phyloP scores from a whole-genome alignment of 2,888 invertebrate species.

The Meliscaeva auricollis region DNA sequence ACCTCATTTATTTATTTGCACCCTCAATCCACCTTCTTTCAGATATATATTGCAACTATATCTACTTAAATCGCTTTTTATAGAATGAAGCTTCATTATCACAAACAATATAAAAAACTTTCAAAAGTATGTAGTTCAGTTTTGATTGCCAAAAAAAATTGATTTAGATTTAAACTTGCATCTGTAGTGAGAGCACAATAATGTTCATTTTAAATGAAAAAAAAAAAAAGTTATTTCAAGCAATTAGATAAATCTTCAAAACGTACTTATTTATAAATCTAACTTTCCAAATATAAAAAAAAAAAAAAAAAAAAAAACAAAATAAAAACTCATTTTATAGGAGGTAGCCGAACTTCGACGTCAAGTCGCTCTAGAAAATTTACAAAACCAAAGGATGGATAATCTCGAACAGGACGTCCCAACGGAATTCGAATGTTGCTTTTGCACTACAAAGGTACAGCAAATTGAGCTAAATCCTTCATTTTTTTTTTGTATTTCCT shows the following conservation, averaged over 20 bases:
- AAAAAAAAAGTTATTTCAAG: slow-evolving; percentile 24
- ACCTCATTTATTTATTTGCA: slow-evolving; percentile 5
- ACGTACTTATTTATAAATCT: not conserved
- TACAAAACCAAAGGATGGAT: slow-evolving; percentile 84
- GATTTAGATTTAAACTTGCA: slow-evolving; percentile 18
- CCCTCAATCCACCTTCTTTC: slow-evolving; percentile 5
- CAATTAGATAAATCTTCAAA: slow-evolving; percentile 16
- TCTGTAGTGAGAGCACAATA: slow-evolving; percentile 33
- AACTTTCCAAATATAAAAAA: slow-evolving; percentile 18
- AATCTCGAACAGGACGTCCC: slow-evolving; percentile 94
- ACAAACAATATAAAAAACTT: not conserved
- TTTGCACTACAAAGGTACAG: slow-evolving; percentile 95
- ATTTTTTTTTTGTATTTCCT: slow-evolving; percentile 4
- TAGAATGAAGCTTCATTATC: slow-evolving; percentile 2
- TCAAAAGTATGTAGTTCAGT: slow-evolving; percentile 7
- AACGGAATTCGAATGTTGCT: slow-evolving; percentile 98
- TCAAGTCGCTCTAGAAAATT: slow-evolving; percentile 84
- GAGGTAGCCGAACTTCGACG: slow-evolving; percentile 84
- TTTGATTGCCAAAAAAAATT: slow-evolving; percentile 11
- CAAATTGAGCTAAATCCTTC: slow-evolving; percentile 15
- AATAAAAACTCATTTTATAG: slow-evolving; percentile 80
- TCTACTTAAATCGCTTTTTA: slow-evolving; percentile 1
- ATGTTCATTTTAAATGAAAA: not conserved
- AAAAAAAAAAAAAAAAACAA: slow-evolving; percentile 72
- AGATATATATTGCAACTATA: slow-evolving; percentile 8